Conservation (phyloP, 2,888 invertebrate species). For the Nymphalis polychloros region DNA sequence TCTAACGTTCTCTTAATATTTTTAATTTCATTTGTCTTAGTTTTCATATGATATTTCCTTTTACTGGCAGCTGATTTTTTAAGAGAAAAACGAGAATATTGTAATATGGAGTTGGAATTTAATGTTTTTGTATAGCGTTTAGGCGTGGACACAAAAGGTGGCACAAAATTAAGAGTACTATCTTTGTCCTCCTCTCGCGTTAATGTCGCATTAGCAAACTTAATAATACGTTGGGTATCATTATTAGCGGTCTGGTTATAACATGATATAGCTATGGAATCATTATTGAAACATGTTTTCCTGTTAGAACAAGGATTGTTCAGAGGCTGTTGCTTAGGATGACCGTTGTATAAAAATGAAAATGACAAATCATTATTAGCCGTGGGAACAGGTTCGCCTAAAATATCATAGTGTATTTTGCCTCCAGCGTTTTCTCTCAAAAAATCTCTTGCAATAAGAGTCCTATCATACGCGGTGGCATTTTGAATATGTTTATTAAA, state of each 20-base stretch:
- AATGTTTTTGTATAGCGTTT: slow-evolving; percentile 37
- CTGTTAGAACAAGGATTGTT: slow-evolving; percentile 1
- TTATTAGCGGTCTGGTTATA: neutral
- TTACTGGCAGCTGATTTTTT: slow-evolving; percentile 9
- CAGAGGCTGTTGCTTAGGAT: slow-evolving; percentile 4
- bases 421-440: neutral
- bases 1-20: slow-evolving; percentile 4
- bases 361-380: slow-evolving; percentile 34
- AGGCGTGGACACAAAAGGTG: slow-evolving; percentile 60
- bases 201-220: neutral
- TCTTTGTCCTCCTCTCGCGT: slow-evolving; percentile 11
- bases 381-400: neutral
- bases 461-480: neutral
- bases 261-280: neutral
- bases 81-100: neutral
- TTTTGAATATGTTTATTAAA: neutral
- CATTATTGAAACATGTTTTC: neutral
- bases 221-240: neutral
- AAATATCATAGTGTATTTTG: neutral
- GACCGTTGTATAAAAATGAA: slow-evolving; percentile 35
- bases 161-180: slow-evolving; percentile 48
- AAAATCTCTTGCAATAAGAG: neutral
- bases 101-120: slow-evolving; percentile 21
- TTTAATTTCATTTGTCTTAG: slow-evolving; percentile 21
- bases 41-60: slow-evolving; percentile 1